A percentile compares a stretch with the other conserved stretches of the same genome.
These are phyloP conservation scores for Spinus olivaceus DNA, from an alignment of 2,797 vertebrate species.

Conservation along the genomic window DNA sequence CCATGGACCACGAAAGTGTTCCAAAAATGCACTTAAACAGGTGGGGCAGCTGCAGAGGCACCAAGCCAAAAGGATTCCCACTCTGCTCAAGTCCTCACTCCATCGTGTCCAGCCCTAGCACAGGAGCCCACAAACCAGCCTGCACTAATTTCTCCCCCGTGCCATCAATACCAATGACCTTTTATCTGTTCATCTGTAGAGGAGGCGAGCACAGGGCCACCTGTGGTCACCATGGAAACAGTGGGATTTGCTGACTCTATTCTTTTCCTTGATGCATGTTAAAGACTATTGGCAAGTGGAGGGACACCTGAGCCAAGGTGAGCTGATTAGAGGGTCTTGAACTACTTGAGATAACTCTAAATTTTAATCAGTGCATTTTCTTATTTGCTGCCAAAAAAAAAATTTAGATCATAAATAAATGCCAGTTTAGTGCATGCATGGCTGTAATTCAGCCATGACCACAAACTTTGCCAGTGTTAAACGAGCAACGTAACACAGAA, in stretches of 20 bases:
- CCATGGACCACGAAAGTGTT: rapidly evolving
- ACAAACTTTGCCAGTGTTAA: not conserved
- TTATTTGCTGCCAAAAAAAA: conserved; percentile 7
- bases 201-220: not conserved
- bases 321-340: conserved; percentile 7
- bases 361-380: conserved; percentile 10
- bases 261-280: conserved; percentile 14
- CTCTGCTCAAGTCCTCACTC: not conserved
- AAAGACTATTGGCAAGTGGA: not conserved
- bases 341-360: conserved; percentile 8
- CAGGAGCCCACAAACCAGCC: not conserved
- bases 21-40: not conserved
- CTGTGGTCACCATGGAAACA: conserved; percentile 27
- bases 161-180: not conserved
- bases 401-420: not conserved
- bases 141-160: not conserved
- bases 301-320: conserved; percentile 33
- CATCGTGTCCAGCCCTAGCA: not conserved
- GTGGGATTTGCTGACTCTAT: conserved; percentile 5
- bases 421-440: not conserved
- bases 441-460: not conserved
- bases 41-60: not conserved
- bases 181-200: conserved; percentile 27
- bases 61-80: not conserved
- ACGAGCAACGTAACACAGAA: rapidly evolving